These are phyloP conservation scores for Aratinga solstitialis DNA, from an alignment of 2,797 vertebrate genomes.

Conservation along the genomic window DNA sequence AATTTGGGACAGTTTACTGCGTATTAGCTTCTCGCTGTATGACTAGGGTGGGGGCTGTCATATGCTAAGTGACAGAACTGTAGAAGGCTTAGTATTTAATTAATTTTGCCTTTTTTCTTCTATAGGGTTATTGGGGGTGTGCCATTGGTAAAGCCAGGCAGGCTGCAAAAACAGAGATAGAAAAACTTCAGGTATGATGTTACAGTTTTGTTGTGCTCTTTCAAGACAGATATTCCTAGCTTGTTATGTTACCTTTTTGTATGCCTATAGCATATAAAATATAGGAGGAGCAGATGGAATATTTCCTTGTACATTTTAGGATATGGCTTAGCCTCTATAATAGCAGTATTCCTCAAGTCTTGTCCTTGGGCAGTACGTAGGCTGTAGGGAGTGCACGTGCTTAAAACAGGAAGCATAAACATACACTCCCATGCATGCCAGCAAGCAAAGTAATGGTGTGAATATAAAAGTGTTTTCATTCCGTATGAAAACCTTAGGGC, in stretches of 20 bases:
- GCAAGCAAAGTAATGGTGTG: background rate
- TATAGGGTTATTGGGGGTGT: slow-evolving; percentile 95
- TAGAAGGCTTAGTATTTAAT: background rate
- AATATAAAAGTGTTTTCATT: background rate
- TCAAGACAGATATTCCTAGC: background rate
- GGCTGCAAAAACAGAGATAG: slow-evolving; percentile 97
- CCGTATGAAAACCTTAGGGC: background rate
- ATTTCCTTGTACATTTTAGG: background rate
- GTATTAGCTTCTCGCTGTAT: background rate
- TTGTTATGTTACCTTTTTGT: background rate
- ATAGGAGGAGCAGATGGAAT: background rate
- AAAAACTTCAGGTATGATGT: slow-evolving; percentile 90
- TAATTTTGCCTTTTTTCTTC: background rate
- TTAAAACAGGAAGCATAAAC: background rate
- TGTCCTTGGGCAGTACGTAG: background rate
- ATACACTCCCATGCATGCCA: background rate
- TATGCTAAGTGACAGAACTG: background rate
- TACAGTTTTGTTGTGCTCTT: background rate
- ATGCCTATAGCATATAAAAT: background rate
- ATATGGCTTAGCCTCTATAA: background rate
- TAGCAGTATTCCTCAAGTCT: background rate
- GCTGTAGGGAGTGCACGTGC: background rate
- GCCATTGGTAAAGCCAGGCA: slow-evolving; percentile 98
- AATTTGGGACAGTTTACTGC: background rate
- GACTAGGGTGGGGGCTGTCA: background rate